Evolutionary conservation across 2,888 invertebrate genomes (phyloP).

Genomic region (Morinoia aosen): DNA sequence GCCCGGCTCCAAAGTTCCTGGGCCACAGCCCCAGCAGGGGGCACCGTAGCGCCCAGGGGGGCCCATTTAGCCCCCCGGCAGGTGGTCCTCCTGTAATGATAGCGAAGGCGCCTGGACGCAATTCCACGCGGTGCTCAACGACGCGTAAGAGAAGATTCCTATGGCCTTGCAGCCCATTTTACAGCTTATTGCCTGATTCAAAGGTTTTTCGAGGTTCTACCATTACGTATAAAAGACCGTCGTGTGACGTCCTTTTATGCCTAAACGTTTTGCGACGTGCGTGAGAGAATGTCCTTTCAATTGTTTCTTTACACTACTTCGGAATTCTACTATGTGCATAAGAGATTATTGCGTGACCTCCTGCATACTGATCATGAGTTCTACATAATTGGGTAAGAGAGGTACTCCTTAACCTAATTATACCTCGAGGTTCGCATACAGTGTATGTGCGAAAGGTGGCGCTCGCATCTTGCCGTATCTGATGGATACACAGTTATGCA

Average conservation of each 20-base stretch:
- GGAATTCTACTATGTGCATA: neutral
- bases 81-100: constrained; percentile 6
- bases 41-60: constrained; percentile 15
- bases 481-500: too few species aligned
- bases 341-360: neutral
- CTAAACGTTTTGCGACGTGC: neutral
- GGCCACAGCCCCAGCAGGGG: constrained; percentile 24
- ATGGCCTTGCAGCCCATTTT: neutral
- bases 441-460: too few species aligned
- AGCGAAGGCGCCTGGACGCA: constrained; percentile 16
- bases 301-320: neutral
- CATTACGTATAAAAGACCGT: neutral
- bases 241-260: neutral
- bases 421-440: too few species aligned
- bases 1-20: neutral
- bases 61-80: constrained; percentile 24
- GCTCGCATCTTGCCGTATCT: too few species aligned
- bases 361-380: neutral
- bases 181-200: neutral
- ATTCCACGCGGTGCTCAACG: neutral
- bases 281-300: neutral
- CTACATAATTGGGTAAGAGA: too few species aligned
- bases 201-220: neutral
- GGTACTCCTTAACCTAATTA: too few species aligned
- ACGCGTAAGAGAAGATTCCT: constrained; percentile 10